phyloP scores from a whole-genome alignment of 2,113 vertebrate species.

The Hiodon tergisus region DNA sequence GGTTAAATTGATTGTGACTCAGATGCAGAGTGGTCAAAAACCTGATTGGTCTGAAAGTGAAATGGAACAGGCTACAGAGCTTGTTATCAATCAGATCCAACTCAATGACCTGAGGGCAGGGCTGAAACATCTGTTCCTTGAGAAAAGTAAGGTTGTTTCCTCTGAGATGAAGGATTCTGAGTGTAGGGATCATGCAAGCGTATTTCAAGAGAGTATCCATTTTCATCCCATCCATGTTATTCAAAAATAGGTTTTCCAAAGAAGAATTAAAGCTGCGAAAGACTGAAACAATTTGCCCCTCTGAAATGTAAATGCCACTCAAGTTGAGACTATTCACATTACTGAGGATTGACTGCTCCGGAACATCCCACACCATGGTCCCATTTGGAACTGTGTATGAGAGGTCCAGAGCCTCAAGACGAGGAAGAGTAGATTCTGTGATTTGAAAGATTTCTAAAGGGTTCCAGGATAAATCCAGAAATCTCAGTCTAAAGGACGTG shows the following conservation, averaged over 20 bases:
- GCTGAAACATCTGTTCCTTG: constrained; percentile 29
- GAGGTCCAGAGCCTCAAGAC: constrained; percentile 42
- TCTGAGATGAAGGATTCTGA: constrained; percentile 45
- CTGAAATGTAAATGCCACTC: constrained; percentile 38
- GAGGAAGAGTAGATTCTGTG: constrained; percentile 48
- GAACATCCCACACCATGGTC: constrained; percentile 41
- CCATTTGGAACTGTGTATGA: constrained; percentile 31
- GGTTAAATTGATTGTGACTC: constrained; percentile 36
- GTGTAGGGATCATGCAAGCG: constrained; percentile 54
- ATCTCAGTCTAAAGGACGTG: constrained; percentile 1
- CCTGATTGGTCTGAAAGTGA: constrained; percentile 33
- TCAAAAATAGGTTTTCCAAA: constrained; percentile 46
- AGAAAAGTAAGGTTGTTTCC: constrained; percentile 50
- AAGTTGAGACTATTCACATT: constrained; percentile 47
- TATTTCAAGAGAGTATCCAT: constrained; percentile 43
- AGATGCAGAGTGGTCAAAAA: constrained; percentile 41
- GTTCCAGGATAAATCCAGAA: constrained; percentile 49
- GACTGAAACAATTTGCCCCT: constrained; percentile 28
- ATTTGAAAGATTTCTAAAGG: constrained; percentile 39
- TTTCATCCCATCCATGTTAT: constrained; percentile 35
- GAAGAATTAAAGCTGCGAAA: constrained; percentile 47
- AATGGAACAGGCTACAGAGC: constrained; percentile 21
- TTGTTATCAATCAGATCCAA: constrained; percentile 43
- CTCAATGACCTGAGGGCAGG: constrained; percentile 43
- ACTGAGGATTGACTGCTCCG: constrained; percentile 42